Conservation (phyloP, 2,113 vertebrate genomes). For the Oceanodroma tethys region DNA sequence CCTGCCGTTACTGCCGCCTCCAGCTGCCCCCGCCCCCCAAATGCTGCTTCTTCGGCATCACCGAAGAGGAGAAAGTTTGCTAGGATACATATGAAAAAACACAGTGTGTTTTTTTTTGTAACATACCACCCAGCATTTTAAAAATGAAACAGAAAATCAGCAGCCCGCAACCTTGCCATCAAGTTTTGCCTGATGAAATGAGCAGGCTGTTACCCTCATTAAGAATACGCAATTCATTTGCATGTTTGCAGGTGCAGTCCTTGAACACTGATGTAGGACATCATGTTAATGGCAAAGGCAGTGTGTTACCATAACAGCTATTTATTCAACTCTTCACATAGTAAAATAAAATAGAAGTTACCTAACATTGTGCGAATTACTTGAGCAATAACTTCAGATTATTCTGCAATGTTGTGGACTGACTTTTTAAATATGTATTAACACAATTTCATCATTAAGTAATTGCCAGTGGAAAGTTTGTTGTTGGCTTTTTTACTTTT, state of each 20-base stretch:
- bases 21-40: neutral
- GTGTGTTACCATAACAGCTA: neutral
- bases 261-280: neutral
- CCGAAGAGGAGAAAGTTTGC: too few species aligned
- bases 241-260: conserved; percentile 30
- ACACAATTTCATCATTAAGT: neutral
- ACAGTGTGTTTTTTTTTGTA: neutral
- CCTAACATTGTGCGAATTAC: neutral
- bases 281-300: neutral
- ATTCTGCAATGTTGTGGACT: neutral
- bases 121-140: neutral
- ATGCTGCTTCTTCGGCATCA: neutral
- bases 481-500: neutral
- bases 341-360: neutral
- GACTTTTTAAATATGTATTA: neutral
- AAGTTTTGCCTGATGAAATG: neutral
- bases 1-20: neutral
- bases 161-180: neutral
- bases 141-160: neutral
- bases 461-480: conserved; percentile 6
- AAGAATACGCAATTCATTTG: conserved; percentile 34
- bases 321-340: neutral
- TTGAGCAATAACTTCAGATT: neutral
- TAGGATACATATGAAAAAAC: accelerated
- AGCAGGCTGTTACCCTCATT: conserved; percentile 42